These are phyloP conservation scores for Entomobrya proxima DNA, from an alignment of 2,888 invertebrate species.

Conservation along the genomic window DNA sequence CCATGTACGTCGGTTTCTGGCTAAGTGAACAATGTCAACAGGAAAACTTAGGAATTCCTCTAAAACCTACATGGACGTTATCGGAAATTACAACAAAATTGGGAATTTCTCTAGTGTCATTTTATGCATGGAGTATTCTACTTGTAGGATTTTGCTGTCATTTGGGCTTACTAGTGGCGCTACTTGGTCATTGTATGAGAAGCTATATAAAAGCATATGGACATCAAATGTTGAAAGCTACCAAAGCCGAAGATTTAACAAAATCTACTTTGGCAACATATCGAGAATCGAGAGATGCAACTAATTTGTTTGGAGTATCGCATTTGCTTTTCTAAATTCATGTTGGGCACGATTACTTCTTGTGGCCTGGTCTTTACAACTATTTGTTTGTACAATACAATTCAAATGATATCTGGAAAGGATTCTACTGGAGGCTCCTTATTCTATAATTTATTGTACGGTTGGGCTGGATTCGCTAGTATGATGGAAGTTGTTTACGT, in stretches of 20 bases:
- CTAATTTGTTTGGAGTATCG: neutral
- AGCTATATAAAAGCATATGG: neutral
- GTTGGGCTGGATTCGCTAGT: neutral
- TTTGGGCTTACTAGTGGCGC: neutral
- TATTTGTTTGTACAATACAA: neutral
- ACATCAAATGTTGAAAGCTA: neutral
- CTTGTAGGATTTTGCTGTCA: neutral
- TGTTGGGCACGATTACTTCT: neutral
- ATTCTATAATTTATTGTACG: neutral
- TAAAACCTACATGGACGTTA: neutral
- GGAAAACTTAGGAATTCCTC: neutral
- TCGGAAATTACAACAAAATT: neutral
- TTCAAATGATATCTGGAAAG: neutral
- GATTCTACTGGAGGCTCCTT: neutral
- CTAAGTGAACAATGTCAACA: neutral
- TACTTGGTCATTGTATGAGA: neutral
- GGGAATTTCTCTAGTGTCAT: neutral
- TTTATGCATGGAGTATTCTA: neutral
- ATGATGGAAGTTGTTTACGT: neutral
- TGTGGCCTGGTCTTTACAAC: neutral
- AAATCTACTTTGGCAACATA: neutral
- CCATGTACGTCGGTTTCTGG: constrained; percentile 25
- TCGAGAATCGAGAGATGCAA: constrained; percentile 27
- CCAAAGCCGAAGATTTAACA: neutral
- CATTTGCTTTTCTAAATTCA: neutral